phyloP scores from a whole-genome alignment of 1,140 invertebrate genomes.

The Capitella teleta region DNA sequence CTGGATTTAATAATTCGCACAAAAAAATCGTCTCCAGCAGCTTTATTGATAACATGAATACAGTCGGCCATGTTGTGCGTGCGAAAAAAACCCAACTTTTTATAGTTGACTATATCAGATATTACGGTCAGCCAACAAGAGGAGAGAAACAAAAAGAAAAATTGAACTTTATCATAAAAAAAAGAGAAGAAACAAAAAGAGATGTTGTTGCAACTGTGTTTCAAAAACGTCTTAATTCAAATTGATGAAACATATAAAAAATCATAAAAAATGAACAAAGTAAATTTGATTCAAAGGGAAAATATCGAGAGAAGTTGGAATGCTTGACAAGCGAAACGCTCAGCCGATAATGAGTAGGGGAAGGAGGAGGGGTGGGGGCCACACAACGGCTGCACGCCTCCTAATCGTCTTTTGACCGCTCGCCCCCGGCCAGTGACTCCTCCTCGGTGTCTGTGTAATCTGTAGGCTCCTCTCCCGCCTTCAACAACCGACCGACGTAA shows the following conservation, averaged over 20 bases:
- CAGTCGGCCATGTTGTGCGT: too few relatives aligned
- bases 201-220: not conserved
- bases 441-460: slow-evolving; percentile 86
- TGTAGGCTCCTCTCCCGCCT: slow-evolving; percentile 77
- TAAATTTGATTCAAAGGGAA: not conserved
- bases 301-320: too few relatives aligned
- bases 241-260: not conserved
- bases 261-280: not conserved
- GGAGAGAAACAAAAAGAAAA: not conserved
- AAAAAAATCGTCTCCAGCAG: too few relatives aligned
- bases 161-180: not conserved
- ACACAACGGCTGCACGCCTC: not conserved
- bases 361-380: not conserved
- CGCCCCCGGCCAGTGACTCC: too few relatives aligned
- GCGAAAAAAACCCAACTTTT: too few relatives aligned
- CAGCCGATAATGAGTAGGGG: not conserved
- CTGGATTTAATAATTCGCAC: too few relatives aligned
- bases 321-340: too few relatives aligned
- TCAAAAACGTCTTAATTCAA: not conserved
- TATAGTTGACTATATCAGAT: too few relatives aligned
- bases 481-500: slow-evolving; percentile 77
- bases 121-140: not conserved
- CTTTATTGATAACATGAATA: too few relatives aligned
- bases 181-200: not conserved
- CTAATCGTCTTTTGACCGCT: slow-evolving; percentile 6